A percentile compares a stretch with the other conserved stretches of the same genome.
phyloP scores from a whole-genome alignment of 2,888 invertebrate species.

The Monochamus alternatus region DNA sequence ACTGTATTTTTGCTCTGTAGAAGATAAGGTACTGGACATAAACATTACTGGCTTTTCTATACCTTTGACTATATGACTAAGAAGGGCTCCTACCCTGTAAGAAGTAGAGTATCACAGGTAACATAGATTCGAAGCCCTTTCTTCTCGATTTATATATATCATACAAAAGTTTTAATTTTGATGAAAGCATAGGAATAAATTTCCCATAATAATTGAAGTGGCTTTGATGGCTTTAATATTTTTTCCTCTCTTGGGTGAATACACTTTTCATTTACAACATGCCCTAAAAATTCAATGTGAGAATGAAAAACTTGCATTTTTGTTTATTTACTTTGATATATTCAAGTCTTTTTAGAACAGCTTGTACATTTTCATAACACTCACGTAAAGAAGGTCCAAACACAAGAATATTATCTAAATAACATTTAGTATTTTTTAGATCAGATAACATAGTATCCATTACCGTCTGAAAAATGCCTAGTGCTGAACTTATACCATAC shows the following conservation, averaged over 20 bases:
- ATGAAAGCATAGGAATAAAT: background rate
- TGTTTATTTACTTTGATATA: slow-evolving; percentile 52
- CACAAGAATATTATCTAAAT: slow-evolving; percentile 56
- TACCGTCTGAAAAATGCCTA: slow-evolving; percentile 55
- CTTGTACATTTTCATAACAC: slow-evolving; percentile 30
- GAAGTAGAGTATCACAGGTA: slow-evolving; percentile 57
- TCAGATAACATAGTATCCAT: slow-evolving; percentile 49
- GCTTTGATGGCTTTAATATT: background rate
- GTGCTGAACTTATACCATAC: slow-evolving; percentile 57
- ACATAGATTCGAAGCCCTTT: slow-evolving; percentile 50
- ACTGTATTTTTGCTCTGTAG: slow-evolving; percentile 61
- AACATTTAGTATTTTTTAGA: slow-evolving; percentile 44
- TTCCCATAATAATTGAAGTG: background rate
- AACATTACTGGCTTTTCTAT: slow-evolving; percentile 58
- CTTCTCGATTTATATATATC: background rate
- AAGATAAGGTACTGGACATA: slow-evolving; percentile 58
- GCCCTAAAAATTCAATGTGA: slow-evolving; percentile 53
- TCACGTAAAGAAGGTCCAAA: slow-evolving; percentile 42
- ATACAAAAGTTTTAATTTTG: background rate
- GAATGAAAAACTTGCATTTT: slow-evolving; percentile 53
- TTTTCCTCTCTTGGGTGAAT: slow-evolving; percentile 31
- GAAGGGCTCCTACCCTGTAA: slow-evolving; percentile 55
- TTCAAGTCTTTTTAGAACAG: slow-evolving; percentile 46
- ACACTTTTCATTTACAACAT: slow-evolving; percentile 38
- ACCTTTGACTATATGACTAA: slow-evolving; percentile 57